Conservation (phyloP, 1,140 invertebrate genomes). For the Heliconius himera region DNA sequence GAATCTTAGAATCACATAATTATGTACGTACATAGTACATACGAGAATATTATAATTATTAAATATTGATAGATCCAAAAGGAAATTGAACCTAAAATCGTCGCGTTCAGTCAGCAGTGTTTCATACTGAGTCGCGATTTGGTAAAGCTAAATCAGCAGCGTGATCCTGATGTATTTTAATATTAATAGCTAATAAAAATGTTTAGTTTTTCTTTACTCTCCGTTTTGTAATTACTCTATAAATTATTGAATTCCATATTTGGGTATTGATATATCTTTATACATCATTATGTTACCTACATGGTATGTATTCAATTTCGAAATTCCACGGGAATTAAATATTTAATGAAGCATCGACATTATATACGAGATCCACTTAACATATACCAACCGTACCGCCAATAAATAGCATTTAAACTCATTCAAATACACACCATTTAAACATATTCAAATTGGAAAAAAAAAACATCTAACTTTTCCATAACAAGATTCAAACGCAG, state of each 20-base stretch:
- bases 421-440: neutral
- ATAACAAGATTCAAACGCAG: constrained; percentile 27
- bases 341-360: too few species aligned
- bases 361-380: too few species aligned
- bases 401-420: neutral
- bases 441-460: constrained; percentile 6
- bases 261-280: neutral
- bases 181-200: constrained; percentile 4
- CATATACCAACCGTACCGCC: neutral
- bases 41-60: too few species aligned
- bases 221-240: neutral
- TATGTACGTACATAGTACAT: too few species aligned
- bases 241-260: neutral
- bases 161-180: neutral
- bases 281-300: neutral
- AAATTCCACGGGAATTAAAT: too few species aligned
- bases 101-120: too few species aligned
- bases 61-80: too few species aligned
- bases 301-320: neutral
- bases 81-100: too few species aligned
- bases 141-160: neutral
- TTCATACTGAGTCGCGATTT: too few species aligned
- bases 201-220: neutral
- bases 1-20: too few species aligned
- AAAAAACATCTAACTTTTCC: constrained; percentile 21